Evolutionary conservation across 53 echinoderm and acorn worm genomes (phyloP).

Genomic region (Apostichopus leukothele): DNA sequence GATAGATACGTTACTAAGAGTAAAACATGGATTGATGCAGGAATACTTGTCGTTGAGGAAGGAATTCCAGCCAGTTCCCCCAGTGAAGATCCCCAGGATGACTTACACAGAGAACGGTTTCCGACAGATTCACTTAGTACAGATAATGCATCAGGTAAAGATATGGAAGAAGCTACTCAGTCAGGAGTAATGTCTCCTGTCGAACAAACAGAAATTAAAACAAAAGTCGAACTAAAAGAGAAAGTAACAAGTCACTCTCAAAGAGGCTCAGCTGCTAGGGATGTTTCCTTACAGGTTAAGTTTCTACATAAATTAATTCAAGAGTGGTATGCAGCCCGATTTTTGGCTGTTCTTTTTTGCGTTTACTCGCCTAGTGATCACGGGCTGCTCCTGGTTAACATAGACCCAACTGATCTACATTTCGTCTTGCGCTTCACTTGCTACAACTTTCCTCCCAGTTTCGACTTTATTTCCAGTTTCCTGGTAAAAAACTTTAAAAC

Average conservation of each 20-base stretch:
- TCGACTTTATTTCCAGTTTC: not conserved
- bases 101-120: too few relatives aligned
- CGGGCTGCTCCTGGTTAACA: not conserved
- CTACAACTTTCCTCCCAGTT: slow-evolving; percentile 9
- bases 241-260: not conserved
- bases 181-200: too few relatives aligned
- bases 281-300: not conserved
- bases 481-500: not conserved
- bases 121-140: too few relatives aligned
- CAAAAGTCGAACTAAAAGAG: not conserved
- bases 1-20: not conserved
- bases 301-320: not conserved
- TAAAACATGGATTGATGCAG: not conserved
- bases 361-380: not conserved
- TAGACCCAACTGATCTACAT: slow-evolving; percentile 4
- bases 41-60: slow-evolving; percentile 6
- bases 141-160: too few relatives aligned
- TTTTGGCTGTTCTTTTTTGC: not conserved
- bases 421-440: slow-evolving; percentile 5
- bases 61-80: not conserved
- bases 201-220: too few relatives aligned
- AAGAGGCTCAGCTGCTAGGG: not conserved
- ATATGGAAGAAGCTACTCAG: too few relatives aligned
- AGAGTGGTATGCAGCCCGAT: slow-evolving; percentile 1
- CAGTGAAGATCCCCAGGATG: too few relatives aligned